Evolutionary conservation across 2,797 vertebrate species (phyloP).

Genomic region (Anguilla pacifica): DNA sequence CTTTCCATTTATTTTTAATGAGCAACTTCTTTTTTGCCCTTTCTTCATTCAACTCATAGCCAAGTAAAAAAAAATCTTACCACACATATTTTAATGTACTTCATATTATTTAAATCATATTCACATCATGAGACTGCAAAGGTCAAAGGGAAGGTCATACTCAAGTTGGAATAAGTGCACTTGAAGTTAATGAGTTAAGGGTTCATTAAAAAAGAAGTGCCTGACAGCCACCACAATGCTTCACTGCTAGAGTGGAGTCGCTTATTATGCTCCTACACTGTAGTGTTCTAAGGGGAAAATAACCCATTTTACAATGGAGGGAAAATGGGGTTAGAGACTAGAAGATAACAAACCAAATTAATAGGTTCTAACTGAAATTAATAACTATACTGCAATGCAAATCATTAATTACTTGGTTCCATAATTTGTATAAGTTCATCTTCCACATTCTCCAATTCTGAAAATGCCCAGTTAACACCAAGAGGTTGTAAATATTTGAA

Average conservation of each 20-base stretch:
- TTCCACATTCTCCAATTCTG: background rate
- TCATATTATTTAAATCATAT: slow-evolving; percentile 1
- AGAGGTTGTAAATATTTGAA: background rate
- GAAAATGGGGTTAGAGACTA: background rate
- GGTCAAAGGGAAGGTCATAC: slow-evolving; percentile 6
- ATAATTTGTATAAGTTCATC: background rate
- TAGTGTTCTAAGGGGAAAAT: background rate
- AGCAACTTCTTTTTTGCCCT: slow-evolving; percentile 2
- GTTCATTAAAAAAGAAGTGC: slow-evolving; percentile 10
- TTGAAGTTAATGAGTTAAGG: slow-evolving; percentile 5
- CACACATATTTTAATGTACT: background rate
- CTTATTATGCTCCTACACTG: background rate
- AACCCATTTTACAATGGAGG: background rate
- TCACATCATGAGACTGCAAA: slow-evolving; percentile 14
- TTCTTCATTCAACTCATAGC: background rate
- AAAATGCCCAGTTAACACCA: background rate
- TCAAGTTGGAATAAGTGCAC: background rate
- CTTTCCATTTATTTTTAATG: slow-evolving; percentile 27
- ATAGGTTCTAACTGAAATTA: background rate
- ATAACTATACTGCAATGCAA: background rate
- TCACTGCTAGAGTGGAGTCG: background rate
- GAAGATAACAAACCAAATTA: background rate
- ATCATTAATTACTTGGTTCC: background rate
- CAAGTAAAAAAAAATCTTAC: background rate
- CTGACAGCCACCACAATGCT: background rate